Evolutionary conservation across 2,888 invertebrate species (phyloP), one percentile per base, ranked within the genome.

Genomic region (Amphipoea lucens): DNA sequence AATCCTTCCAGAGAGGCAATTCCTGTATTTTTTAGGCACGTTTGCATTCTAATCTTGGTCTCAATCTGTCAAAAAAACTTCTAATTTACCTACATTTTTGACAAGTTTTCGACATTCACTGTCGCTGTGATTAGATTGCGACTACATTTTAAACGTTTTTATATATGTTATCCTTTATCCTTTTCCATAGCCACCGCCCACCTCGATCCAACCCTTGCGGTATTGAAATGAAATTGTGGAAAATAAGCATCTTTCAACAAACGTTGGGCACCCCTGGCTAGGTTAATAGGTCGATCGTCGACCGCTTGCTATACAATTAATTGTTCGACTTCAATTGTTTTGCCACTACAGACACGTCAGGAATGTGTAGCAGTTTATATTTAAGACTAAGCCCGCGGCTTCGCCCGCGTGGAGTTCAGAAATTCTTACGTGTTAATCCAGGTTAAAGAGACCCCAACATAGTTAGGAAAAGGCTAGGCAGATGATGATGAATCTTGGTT

Each of bases 211-310:
- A 23, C 9, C 9, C 23, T 57, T 57, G 54, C 54, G 54, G 54
- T 57, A 23, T 57, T 60, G 57, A 11, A n/a, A 60, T 60, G 1
- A 4, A 60, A n/a, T 57, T n/a, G 40, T 71, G 6, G n/a, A 6
- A 71, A 40, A n/a, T n/a, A 63, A 23, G 0, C 9, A 45, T 4
- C 12, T 36, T 40, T 40, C n/a, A 57, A n/a, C 42, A 7, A 68
- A 69, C 80, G 95, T 95, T 93, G 73, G 11, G 72, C 12, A 73
- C 87, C 91, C 29, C 95, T 95, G 95, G 89, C 90, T 94, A 91
- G 96, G 96, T 95, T 94, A 96, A 95, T 95, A 95, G 96, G 95
- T 95, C 96, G 96, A 93, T 80, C 96, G 88, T 94, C 94, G 96
- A 95, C 96, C 96, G 95, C 92, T 84, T 86, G 91, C 91, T 89